Evolutionary conservation across 2,113 vertebrate genomes (phyloP), one percentile per base, ranked within the genome.

Genomic region (Ammodytes marinus): DNA sequence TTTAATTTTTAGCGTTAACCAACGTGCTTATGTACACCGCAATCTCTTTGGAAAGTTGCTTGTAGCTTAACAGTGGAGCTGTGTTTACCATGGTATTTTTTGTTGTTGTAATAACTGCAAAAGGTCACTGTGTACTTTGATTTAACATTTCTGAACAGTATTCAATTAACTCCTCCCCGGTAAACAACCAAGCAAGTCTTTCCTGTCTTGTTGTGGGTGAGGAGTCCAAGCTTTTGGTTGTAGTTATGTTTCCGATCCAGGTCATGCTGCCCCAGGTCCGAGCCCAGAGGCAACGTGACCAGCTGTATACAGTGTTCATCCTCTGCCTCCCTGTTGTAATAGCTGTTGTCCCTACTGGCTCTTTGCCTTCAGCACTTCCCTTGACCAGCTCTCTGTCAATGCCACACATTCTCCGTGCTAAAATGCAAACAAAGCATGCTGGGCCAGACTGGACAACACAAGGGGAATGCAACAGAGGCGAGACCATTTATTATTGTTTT

Each of bases 301-400:
- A 82, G 85, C 80, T 76, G 79, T 71, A 52, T 82, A 73, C 75
- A 79, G 83, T 69, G 86, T 84, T 90, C 89, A 79, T 90, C 83
- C 85, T 91, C 82, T 85, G 80, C 91, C 93, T 93, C 91, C 89
- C 90, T 86, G 76, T 77, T 87, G 88, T 82, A 88, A 88, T 75
- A 88, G 88, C 87, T 89, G 86, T 80, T 92, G 91, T 93, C 89
- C 88, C 87, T 78, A 75, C 88, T 92, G 91, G 89, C 89, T 77
- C 57, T 39, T 72, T 82, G 91, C 88, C 91, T 87, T 72, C 80
- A 86, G 86, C 82, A 50, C 43, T 92, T 93, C 87, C 87, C 88
- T 81, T 80, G 77, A 86, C 80, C 85, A 83, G 60, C 74, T 80
- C 69, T 69, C 86, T 65, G 76, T 86, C 85, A 85, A 52, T 81